These are phyloP conservation scores for Nomada flava DNA, from an alignment of 2,888 invertebrate genomes.

Conservation along the genomic window DNA sequence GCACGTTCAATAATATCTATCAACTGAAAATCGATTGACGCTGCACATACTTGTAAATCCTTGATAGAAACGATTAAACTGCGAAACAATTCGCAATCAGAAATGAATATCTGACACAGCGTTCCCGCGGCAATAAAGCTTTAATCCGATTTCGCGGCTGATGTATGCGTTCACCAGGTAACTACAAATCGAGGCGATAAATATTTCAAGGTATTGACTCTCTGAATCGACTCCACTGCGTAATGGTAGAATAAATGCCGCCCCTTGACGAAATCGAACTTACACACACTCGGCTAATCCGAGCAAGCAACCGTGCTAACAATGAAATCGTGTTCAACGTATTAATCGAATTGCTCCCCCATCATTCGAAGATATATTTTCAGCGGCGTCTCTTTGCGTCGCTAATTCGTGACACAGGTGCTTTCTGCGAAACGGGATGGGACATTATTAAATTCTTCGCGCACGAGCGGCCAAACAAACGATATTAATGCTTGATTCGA, in stretches of 20 bases:
- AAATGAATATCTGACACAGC: neutral
- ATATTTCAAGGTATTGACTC: constrained; percentile 36
- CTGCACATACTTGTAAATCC: neutral
- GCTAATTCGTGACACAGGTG: constrained; percentile 19
- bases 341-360: neutral
- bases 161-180: constrained; percentile 9
- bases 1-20: constrained; percentile 1
- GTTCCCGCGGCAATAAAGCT: neutral
- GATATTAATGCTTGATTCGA: constrained; percentile 23
- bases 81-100: constrained; percentile 12
- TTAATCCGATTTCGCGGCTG: constrained; percentile 22
- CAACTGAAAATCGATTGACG: neutral
- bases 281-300: constrained; percentile 18
- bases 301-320: constrained; percentile 13
- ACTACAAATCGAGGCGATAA: constrained; percentile 28
- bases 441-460: constrained; percentile 49
- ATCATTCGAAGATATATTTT: constrained; percentile 31
- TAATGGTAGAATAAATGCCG: constrained; percentile 7
- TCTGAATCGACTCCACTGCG: neutral
- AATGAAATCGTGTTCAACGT: neutral
- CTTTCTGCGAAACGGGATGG: constrained; percentile 4
- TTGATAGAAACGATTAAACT: neutral
- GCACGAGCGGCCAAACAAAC: constrained; percentile 30
- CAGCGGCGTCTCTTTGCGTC: neutral
- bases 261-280: constrained; percentile 6